Evolutionary conservation across 2,113 vertebrate genomes (phyloP).

Genomic region (Pteruthius melanotis): DNA sequence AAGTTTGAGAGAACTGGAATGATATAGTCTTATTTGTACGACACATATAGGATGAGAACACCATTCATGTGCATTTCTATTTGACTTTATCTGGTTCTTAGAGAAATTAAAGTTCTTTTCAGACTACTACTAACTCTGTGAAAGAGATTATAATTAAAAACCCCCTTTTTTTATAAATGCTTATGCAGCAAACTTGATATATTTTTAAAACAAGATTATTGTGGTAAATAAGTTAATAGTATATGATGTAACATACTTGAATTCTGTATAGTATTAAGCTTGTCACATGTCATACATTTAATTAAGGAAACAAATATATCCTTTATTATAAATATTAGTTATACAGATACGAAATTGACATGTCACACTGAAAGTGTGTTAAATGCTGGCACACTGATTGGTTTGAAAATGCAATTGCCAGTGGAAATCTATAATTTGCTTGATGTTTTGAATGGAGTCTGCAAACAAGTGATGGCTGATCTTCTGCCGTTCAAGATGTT

Average conservation of each 20-base stretch:
- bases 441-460: not conserved
- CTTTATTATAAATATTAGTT: not conserved
- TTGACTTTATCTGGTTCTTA: not conserved
- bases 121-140: not conserved
- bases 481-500: not conserved
- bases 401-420: not conserved
- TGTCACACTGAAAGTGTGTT: not conserved
- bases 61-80: not conserved
- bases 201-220: not conserved
- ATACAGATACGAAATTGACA: not conserved
- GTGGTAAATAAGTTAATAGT: not conserved
- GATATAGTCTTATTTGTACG: not conserved
- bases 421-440: not conserved
- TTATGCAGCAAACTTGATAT: not conserved
- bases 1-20: slow-evolving; percentile 1
- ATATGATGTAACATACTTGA: not conserved
- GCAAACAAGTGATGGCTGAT: not conserved
- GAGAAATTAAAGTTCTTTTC: not conserved
- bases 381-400: not conserved
- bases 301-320: not conserved
- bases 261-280: not conserved
- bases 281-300: not conserved
- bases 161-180: not conserved
- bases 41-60: not conserved
- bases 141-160: not conserved